Percentiles rank a stretch among this genome's conserved stretches.
These are phyloP conservation scores for Orthonyx spaldingii DNA, from an alignment of 2,113 vertebrate species.

Conservation along the genomic window DNA sequence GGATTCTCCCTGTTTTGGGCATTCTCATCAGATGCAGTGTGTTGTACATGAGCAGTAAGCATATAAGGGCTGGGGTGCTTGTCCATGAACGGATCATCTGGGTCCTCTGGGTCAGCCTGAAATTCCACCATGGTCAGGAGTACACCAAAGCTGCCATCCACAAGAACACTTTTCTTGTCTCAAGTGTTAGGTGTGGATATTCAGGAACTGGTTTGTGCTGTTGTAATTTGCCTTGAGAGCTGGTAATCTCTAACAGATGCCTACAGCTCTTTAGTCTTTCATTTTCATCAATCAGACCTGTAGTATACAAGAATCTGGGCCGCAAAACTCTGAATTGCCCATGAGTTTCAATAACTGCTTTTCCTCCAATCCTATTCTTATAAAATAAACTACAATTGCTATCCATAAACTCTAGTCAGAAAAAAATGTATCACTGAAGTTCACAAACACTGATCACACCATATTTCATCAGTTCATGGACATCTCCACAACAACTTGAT, in stretches of 20 bases:
- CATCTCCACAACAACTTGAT: background rate
- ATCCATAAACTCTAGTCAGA: background rate
- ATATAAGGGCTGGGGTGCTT: accelerated
- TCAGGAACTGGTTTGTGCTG: background rate
- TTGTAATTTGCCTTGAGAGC: background rate
- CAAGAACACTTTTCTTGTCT: background rate
- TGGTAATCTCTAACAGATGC: background rate
- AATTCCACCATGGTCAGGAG: background rate
- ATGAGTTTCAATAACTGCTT: background rate
- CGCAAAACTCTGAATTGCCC: background rate
- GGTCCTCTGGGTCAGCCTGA: background rate
- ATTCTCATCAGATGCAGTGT: accelerated
- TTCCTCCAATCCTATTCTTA: background rate
- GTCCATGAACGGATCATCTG: accelerated
- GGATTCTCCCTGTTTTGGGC: background rate
- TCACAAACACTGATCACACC: accelerated
- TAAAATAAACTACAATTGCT: background rate
- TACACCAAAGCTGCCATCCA: background rate
- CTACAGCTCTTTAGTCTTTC: background rate
- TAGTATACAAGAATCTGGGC: background rate
- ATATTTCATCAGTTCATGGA: background rate
- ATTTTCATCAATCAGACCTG: background rate
- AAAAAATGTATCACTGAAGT: background rate
- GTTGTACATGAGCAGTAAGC: background rate
- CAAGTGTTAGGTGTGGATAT: background rate